phyloP scores from a whole-genome alignment of 2,797 vertebrate species.

The Hypotaenidia philippensis region DNA sequence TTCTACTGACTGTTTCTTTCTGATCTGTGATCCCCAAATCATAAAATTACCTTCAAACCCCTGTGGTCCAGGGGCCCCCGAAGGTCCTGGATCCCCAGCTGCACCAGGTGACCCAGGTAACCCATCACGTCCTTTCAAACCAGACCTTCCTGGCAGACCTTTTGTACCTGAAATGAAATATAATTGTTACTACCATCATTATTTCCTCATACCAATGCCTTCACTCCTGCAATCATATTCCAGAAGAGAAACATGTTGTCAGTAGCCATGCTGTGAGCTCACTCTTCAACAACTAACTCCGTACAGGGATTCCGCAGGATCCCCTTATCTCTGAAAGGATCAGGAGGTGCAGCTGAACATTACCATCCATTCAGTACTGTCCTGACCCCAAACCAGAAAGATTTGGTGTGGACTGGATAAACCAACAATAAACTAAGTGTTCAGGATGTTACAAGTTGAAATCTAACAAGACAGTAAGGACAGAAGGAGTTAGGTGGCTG shows the following conservation, averaged over 20 bases:
- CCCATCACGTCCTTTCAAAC: conserved; percentile 81
- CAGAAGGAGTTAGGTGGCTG: not conserved
- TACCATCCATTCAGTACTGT: not conserved
- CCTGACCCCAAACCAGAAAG: not conserved
- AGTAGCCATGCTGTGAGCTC: not conserved
- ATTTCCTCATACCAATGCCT: not conserved
- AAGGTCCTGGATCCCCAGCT: conserved; percentile 80
- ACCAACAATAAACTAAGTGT: not conserved
- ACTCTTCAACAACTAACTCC: not conserved
- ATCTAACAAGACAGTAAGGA: not conserved
- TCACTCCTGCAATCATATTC: not conserved
- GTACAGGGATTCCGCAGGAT: not conserved
- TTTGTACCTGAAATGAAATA: conserved; percentile 78
- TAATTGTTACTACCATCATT: not conserved
- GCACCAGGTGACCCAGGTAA: conserved; percentile 78
- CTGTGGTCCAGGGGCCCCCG: conserved; percentile 78
- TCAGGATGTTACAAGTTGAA: not conserved
- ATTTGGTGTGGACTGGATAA: not conserved
- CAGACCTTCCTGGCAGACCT: conserved; percentile 81
- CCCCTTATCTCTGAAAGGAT: not conserved
- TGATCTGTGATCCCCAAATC: not conserved
- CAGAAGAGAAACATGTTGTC: not conserved
- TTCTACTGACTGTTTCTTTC: not conserved
- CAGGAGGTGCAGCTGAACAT: not conserved
- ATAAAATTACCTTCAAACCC: conserved; percentile 81